phyloP scores from a whole-genome alignment of 2,113 vertebrate species.

The Epinephelus fuscoguttatus region DNA sequence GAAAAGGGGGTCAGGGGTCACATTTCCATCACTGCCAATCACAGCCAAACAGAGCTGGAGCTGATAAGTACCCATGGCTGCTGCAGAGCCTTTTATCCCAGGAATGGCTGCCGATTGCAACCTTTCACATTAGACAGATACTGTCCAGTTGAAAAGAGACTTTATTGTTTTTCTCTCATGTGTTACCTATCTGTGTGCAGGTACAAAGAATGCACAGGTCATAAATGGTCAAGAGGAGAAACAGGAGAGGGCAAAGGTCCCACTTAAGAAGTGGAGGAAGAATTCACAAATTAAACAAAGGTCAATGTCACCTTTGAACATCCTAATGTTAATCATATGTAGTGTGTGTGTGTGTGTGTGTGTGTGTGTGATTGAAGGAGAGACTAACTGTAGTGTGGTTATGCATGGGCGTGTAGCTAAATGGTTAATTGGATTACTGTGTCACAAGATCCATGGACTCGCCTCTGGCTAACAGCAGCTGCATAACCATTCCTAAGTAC shows the following conservation, averaged over 20 bases:
- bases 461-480: conserved; percentile 47
- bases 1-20: no score
- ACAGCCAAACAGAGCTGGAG: no score
- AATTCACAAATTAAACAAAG: conserved; percentile 23
- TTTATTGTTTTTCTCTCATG: not conserved
- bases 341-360: conserved; percentile 1
- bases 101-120: no score
- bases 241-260: not conserved
- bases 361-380: conserved; percentile 31
- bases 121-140: no score
- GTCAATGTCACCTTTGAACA: conserved; percentile 32
- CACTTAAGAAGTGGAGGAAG: not conserved
- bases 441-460: conserved; percentile 74
- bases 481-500: conserved; percentile 20
- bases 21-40: no score
- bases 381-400: conserved; percentile 50
- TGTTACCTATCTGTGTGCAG: not conserved
- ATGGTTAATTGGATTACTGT: conserved; percentile 81
- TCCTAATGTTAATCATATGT: conserved; percentile 1
- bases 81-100: no score
- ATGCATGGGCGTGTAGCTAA: conserved; percentile 68
- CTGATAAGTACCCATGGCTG: no score
- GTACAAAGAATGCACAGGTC: not conserved
- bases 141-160: no score
- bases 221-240: conserved; percentile 33